phyloP scores from a whole-genome alignment of 2,888 invertebrate genomes.

The Candidula unifasciata region DNA sequence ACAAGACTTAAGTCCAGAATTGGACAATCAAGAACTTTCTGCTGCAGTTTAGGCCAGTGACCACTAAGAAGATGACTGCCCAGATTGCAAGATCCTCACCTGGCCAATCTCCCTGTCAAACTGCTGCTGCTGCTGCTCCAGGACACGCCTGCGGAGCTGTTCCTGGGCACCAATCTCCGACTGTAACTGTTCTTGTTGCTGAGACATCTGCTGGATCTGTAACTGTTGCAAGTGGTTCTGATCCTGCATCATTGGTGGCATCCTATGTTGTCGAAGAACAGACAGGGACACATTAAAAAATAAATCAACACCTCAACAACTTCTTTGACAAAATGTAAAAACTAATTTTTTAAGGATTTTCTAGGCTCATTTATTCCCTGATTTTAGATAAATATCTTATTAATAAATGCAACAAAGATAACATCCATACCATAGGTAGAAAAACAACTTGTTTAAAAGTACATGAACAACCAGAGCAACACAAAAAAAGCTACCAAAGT shows the following conservation, averaged over 20 bases:
- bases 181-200: conserved; percentile 70
- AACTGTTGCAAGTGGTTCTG: conserved; percentile 90
- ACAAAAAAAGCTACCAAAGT: neutral
- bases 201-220: conserved; percentile 83
- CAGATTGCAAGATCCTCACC: conserved; percentile 46
- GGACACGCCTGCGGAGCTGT: conserved; percentile 73
- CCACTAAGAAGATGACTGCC: too few species aligned
- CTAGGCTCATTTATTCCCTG: too few species aligned
- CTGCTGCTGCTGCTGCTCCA: conserved; percentile 76
- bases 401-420: too few species aligned
- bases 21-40: too few species aligned
- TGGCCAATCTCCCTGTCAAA: conserved; percentile 70
- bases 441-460: too few species aligned
- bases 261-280: neutral
- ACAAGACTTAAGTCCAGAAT: too few species aligned
- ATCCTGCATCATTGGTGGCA: conserved; percentile 82
- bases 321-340: neutral
- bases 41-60: too few species aligned
- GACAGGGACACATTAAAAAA: neutral
- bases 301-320: neutral
- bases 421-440: too few species aligned
- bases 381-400: too few species aligned
- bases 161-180: conserved; percentile 67
- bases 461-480: too few species aligned
- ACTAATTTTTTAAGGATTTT: too few species aligned